Evolutionary conservation across 2,797 vertebrate genomes (phyloP), one percentile per base, ranked within the genome.

Genomic region (Anableps anableps): DNA sequence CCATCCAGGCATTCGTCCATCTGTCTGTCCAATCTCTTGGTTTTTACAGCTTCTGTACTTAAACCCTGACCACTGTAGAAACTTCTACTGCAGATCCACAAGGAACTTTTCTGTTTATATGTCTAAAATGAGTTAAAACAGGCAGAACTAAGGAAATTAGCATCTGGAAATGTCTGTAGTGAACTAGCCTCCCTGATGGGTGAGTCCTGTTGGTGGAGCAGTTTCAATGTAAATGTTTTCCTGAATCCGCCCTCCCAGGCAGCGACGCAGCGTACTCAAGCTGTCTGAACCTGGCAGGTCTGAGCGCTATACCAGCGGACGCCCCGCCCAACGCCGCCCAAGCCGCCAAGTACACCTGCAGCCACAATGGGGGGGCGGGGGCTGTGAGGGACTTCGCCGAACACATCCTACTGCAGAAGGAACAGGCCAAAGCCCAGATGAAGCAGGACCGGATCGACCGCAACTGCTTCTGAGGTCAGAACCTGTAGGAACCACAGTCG

Each of bases 361-460:
- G 74, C 77, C 88, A 79, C 0, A 41, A 0, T 0, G 96, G 96
- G 0, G 98, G 98, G 2, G 89, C 72, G 0, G 97, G 98, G 0
- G 97, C 97, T 0, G 51, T 98, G 76, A 87, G 96, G 29, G 97
- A 99, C 92, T 99, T 99, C 2, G 93, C 95, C 0, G 97, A 99
- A 4, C 95, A 98, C 93, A 96, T 99, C 51, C 95, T 96, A 23
- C 92, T 96, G 29, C 93, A 97, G 53, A 94, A 96, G 48, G 93
- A 96, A 74, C 96, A 96, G 70, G 95, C 96, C 9, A 96, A 94
- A 80, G 95, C 95, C 19, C 93, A 96, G 31, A 80, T 77, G 84
- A 75, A 90, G 51, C 92, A 91, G 79, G 88, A 93, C 26, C 4
- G 6, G 43, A 79, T 79, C 2, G 66, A 76, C 29, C 45, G 58